Conservation (phyloP, 2,113 vertebrate species). For the Daubentonia madagascariensis region DNA sequence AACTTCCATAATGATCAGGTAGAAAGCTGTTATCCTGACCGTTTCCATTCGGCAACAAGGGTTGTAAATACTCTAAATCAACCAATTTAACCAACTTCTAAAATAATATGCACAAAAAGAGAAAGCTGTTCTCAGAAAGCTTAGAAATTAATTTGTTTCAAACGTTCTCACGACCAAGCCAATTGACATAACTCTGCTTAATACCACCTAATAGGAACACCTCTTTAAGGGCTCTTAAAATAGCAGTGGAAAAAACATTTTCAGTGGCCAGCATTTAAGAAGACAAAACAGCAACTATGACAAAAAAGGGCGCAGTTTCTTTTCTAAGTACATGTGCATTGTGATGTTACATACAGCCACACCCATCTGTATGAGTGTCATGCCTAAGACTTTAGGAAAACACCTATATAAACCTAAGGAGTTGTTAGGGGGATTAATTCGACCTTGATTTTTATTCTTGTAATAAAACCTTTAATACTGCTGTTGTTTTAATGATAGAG, state of each 20-base stretch:
- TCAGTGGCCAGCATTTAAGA: constrained; percentile 16
- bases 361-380: neutral
- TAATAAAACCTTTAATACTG: constrained; percentile 1
- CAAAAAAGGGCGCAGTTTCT: neutral
- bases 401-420: neutral
- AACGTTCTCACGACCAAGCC: neutral
- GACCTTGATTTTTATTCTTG: constrained; percentile 32
- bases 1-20: neutral
- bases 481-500: constrained; percentile 15
- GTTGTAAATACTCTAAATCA: constrained; percentile 32
- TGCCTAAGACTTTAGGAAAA: neutral
- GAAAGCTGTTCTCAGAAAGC: constrained; percentile 27
- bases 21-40: neutral
- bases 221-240: neutral
- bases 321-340: neutral
- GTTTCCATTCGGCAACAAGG: neutral
- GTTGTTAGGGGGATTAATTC: neutral
- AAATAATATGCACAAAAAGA: neutral
- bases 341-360: constrained; percentile 24
- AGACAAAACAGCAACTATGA: neutral
- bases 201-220: neutral
- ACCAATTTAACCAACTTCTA: constrained; percentile 46
- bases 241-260: constrained; percentile 7
- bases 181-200: constrained; percentile 8
- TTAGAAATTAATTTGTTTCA: constrained; percentile 28